Base-by-base conservation (phyloP, 1,140 invertebrate genomes). In the Apis mellifera region DNA sequence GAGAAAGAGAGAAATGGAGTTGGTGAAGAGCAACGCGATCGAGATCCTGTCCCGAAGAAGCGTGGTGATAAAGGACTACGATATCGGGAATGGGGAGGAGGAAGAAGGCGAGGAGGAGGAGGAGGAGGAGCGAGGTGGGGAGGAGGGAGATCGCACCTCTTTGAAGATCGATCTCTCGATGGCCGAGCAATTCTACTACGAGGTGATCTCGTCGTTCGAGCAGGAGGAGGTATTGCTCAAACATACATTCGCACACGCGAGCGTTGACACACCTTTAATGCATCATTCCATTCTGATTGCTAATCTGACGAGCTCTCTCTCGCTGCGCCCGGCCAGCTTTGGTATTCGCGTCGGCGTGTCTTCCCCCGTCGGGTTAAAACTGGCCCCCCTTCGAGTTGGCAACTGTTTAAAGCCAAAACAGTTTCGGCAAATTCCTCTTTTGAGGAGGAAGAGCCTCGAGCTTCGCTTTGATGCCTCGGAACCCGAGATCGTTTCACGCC, bases 101-200 rank as follows among this genome's bases (percentile, higher is more conserved):
- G 90, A 89, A 21, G 32, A n/a, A n/a, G n/a, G n/a, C n/a, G n/a
- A n/a, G n/a, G n/a, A n/a, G 32, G 89, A 92, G 13, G 87, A 92
- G 13, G 87, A 90, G 42, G 88, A 84, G 9, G 69, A 1, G 26
- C 26, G 26, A 26, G 26, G 64, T 9, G 78, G 26, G 57, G 85
- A 84, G 57, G 86, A 92, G 32, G 83, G 64, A 21, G 92, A 93
- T 86, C 84, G 89, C 26, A 85, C 86, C 21, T 92, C 92, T 15
- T 84, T 93, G 64, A 93, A 93, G 88, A 91, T 93, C 85, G 90
- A 94, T 88, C 90, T 94, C 19, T 94, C 93, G 62, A 92, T 93
- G 91, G 92, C 91, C 32, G 93, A 94, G 81, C 89, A 94, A 78
- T 92, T 94, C 89, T 94, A 94, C 90, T 94, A 94, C 86, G 93